These are phyloP conservation scores for Actinopyga echinites DNA, from an alignment of 53 echinoderm and acorn worm genomes.

Conservation along the genomic window DNA sequence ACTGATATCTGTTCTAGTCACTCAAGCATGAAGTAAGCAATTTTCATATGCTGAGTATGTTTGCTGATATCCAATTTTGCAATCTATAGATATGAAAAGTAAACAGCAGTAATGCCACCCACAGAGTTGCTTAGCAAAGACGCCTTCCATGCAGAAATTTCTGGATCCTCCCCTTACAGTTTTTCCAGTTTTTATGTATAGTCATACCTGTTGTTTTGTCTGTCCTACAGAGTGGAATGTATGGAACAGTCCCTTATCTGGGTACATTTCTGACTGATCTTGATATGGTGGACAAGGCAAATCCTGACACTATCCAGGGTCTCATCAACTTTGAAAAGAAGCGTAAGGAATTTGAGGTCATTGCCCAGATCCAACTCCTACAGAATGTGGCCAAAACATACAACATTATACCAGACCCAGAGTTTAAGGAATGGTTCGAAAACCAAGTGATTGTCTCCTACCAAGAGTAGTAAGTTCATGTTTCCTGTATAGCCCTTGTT, in stretches of 20 bases:
- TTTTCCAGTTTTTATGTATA: no score
- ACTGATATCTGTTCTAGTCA: no score
- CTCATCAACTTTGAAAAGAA: constrained; percentile 99
- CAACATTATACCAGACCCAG: constrained; percentile 58
- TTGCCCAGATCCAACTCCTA: constrained; percentile 91
- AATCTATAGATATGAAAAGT: no score
- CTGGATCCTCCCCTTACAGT: no score
- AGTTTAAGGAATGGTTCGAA: constrained; percentile 83
- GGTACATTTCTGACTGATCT: constrained; percentile 97
- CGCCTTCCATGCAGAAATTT: no score
- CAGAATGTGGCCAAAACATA: constrained; percentile 93
- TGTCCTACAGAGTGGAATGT: constrained; percentile 60
- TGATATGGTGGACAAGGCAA: constrained; percentile 88
- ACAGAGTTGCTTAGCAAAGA: no score
- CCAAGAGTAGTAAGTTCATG: constrained; percentile 71
- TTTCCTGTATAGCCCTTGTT: background rate
- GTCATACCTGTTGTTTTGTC: no score
- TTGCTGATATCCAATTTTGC: no score
- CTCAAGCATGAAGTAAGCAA: no score
- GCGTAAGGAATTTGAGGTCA: constrained; percentile 97
- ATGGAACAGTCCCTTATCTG: constrained; percentile 94
- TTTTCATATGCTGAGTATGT: no score
- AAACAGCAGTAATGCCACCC: no score
- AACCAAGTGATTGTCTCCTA: constrained; percentile 71
- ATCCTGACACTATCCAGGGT: constrained; percentile 72